These are phyloP conservation scores for Apamea epomidion DNA, from an alignment of 2,888 invertebrate species.

Conservation along the genomic window DNA sequence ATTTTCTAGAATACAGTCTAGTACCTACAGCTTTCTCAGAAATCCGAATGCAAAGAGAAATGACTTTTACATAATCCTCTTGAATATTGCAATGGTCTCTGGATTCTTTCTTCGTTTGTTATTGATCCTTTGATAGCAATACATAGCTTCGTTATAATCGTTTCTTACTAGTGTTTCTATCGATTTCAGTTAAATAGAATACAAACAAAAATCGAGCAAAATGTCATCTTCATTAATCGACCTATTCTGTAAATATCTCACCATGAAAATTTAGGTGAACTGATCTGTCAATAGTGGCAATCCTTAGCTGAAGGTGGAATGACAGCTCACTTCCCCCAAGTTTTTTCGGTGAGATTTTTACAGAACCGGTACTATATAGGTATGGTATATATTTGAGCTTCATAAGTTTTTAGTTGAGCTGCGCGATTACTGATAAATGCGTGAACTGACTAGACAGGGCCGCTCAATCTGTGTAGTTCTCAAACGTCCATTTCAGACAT, in stretches of 20 bases:
- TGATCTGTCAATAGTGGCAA: not conserved
- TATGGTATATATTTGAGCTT: no score
- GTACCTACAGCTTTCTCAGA: not conserved
- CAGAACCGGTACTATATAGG: no score
- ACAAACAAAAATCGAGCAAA: not conserved
- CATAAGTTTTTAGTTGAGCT: no score
- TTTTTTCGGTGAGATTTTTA: not conserved
- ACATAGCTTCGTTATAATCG: constrained; percentile 1
- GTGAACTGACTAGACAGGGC: no score
- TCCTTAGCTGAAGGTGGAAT: not conserved
- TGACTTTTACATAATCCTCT: constrained; percentile 37
- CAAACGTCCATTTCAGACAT: no score
- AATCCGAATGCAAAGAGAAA: constrained; percentile 7
- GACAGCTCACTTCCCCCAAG: not conserved
- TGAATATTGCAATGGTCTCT: constrained; percentile 29
- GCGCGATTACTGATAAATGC: no score
- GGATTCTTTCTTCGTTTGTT: constrained; percentile 3
- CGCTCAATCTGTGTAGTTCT: no score
- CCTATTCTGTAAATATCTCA: not conserved
- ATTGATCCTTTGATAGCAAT: constrained; percentile 19
- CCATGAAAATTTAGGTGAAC: not conserved
- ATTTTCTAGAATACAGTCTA: not conserved
- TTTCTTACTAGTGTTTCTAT: not conserved
- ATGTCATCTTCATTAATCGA: no score
- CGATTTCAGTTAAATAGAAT: not conserved